Percentiles rank a stretch among this genome's conserved stretches.
Conservation (phyloP, 2,888 invertebrate genomes). For the Phanerotoma sp. region DNA sequence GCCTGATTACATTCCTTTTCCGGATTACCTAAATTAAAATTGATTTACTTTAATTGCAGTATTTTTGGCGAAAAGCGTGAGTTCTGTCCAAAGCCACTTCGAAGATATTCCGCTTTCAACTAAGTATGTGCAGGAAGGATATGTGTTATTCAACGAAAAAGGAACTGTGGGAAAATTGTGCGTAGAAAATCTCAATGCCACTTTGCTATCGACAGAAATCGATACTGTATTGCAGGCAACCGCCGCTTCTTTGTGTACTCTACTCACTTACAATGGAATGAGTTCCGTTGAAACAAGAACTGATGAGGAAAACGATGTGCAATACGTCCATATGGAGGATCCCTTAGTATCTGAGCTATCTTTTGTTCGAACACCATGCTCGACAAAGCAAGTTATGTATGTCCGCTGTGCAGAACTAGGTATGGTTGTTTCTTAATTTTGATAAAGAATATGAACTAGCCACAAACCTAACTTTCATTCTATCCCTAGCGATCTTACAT, state of each 20-base stretch:
- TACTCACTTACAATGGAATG: constrained; percentile 75
- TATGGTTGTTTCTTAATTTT: constrained; percentile 45
- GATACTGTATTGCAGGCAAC: constrained; percentile 68
- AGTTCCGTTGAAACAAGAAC: constrained; percentile 68
- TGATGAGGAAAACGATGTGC: constrained; percentile 63
- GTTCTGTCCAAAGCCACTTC: constrained; percentile 65
- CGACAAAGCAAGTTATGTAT: constrained; percentile 74
- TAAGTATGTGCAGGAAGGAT: constrained; percentile 74
- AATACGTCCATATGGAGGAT: constrained; percentile 82
- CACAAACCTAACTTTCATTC: no score
- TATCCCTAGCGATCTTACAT: no score
- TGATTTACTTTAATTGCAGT: no score
- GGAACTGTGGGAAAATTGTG: constrained; percentile 80
- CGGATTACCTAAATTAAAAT: constrained; percentile 2
- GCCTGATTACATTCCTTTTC: no score
- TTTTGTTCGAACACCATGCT: constrained; percentile 76
- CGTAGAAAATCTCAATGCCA: constrained; percentile 73
- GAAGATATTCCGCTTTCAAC: constrained; percentile 70
- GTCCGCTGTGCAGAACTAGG: constrained; percentile 77
- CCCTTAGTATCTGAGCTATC: constrained; percentile 79
- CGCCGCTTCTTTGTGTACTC: constrained; percentile 75
- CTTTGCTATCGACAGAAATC: constrained; percentile 58
- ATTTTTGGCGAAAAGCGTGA: constrained; percentile 71
- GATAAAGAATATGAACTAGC: no score
- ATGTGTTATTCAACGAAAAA: constrained; percentile 82